phyloP scores from a whole-genome alignment of 2,888 invertebrate genomes.

The Oscheius sp. region DNA sequence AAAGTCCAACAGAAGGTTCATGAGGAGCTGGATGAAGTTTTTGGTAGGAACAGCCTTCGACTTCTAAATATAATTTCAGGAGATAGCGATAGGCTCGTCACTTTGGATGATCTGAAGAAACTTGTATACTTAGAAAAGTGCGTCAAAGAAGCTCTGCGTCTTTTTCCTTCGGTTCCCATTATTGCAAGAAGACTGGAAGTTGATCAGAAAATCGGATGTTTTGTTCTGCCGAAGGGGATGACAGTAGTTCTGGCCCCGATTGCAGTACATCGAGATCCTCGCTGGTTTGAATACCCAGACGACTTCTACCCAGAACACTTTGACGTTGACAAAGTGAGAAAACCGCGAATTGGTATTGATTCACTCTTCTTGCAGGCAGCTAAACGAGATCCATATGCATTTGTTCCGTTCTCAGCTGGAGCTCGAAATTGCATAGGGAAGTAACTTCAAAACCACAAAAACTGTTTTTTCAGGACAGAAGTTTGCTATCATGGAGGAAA shows the following conservation, averaged over 20 bases:
- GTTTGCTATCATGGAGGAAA: conserved; percentile 74
- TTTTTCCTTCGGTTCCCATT: conserved; percentile 58
- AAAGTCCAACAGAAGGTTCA: conserved; percentile 72
- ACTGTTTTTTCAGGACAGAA: conserved; percentile 64
- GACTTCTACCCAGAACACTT: conserved; percentile 75
- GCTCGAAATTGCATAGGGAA: conserved; percentile 69
- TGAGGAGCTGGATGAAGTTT: conserved; percentile 54
- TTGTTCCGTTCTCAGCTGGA: conserved; percentile 71
- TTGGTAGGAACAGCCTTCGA: conserved; percentile 36
- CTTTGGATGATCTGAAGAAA: conserved; percentile 53
- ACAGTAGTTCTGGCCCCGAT: conserved; percentile 65
- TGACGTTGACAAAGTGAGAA: conserved; percentile 68
- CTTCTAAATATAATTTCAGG: conserved; percentile 14
- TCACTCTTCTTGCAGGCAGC: conserved; percentile 23
- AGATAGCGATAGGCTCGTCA: conserved; percentile 25
- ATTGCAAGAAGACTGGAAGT: conserved; percentile 63
- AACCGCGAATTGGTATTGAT: no score
- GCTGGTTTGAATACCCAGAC: conserved; percentile 70
- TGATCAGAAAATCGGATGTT: conserved; percentile 49
- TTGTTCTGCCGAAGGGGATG: conserved; percentile 69
- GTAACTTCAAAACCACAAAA: background rate
- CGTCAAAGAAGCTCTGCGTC: conserved; percentile 54
- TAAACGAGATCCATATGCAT: conserved; percentile 63
- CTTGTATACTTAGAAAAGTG: conserved; percentile 59
- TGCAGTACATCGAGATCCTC: conserved; percentile 73